A percentile compares a stretch with the other conserved stretches of the same genome.
These are phyloP conservation scores for Chloroceryle amazona DNA, from an alignment of 2,797 vertebrate species.

Conservation along the genomic window DNA sequence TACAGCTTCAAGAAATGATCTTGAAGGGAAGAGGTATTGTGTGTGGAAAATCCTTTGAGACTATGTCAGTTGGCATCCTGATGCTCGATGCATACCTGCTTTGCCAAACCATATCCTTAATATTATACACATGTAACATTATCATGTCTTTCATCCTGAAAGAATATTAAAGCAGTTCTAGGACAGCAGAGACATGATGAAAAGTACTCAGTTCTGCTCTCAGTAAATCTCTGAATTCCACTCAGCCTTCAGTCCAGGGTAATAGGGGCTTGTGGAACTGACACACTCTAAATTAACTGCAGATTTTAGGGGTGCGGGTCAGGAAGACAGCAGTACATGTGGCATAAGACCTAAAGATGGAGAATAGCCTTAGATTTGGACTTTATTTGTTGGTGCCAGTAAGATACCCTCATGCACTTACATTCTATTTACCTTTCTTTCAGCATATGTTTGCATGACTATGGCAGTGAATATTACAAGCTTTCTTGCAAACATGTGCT, in stretches of 20 bases:
- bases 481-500: neutral
- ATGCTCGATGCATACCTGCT: neutral
- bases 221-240: neutral
- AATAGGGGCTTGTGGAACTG: neutral
- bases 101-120: neutral
- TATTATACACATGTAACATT: accelerated
- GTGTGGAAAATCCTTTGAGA: neutral
- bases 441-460: neutral
- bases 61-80: neutral
- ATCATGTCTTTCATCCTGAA: neutral
- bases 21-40: neutral
- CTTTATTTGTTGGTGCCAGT: neutral
- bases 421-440: neutral
- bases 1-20: neutral
- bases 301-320: neutral
- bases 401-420: neutral
- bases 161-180: neutral
- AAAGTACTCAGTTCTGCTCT: neutral
- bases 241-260: neutral
- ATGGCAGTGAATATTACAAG: neutral
- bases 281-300: neutral
- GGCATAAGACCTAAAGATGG: neutral
- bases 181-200: neutral
- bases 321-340: neutral
- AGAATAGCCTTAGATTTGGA: neutral